Base-by-base conservation (phyloP, 2,797 vertebrate genomes). In the Bradypodion pumilum region DNA sequence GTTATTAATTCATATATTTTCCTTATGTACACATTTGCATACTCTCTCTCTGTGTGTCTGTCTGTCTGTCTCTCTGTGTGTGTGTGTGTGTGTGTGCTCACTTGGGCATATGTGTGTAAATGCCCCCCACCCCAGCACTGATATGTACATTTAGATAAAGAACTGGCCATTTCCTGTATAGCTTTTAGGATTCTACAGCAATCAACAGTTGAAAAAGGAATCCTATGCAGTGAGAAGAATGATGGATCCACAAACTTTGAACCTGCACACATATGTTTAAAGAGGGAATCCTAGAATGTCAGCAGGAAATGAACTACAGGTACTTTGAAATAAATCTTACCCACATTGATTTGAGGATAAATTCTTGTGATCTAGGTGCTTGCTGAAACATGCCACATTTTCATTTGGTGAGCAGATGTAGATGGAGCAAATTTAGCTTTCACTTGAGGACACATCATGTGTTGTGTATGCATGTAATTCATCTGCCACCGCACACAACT, bases 371-470 rank as follows among this genome's bases (percentile, higher is more conserved):
- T 91, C 87, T 88, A 89, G 80, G 80, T 90, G 88, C 89, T 91
- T 91, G 84, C 82, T 93, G 89, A 93, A 95, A 94, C 94, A 72
- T 46, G 92, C 88, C 87, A 29, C 76, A 84, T 95, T 94, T 94
- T 94, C 93, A 91, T 95, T 95, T 96, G 94, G 77, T 87, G 25
- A 83, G 65, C 93, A 95, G 92, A 93, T 94, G 92, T 91, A 86
- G 89, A 89, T 88, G 68, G 87, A 93, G 84, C 7, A 86, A 82
- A 85, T 66, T 32, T 86, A 82, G 72, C 86, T 87, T 88, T 74
- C 87, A 79, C 70, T 92, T 89, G 32, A 44, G 63, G 35, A 78
- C 74, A 91, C 89, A 78, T 86, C 80, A n/a, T n/a, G n/a, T n/a
- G n/a, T n/a, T n/a, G n/a, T n/a, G n/a, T n/a, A n/a, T n/a, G n/a